Conservation (phyloP, 2,797 vertebrate genomes). For the Siniperca obscura region DNA sequence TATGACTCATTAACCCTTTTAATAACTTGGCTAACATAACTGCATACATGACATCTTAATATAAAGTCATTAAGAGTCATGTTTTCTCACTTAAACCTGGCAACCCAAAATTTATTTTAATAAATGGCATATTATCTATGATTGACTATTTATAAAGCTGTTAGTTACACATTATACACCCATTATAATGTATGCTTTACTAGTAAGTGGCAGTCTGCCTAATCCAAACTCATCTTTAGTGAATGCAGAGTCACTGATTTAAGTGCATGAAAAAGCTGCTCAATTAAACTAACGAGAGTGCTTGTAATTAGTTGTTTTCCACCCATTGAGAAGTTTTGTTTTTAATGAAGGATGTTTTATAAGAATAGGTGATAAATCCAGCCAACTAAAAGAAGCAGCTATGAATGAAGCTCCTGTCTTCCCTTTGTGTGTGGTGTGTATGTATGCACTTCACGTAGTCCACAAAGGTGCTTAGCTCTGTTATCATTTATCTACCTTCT, state of each 20-base stretch:
- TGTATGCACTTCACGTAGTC: slow-evolving; percentile 62
- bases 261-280: slow-evolving; percentile 13
- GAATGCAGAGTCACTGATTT: background rate
- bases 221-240: background rate
- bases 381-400: slow-evolving; percentile 42
- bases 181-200: background rate
- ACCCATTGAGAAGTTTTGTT: slow-evolving; percentile 40
- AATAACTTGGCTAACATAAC: background rate
- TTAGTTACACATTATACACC: background rate
- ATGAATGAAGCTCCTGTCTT: slow-evolving; percentile 61
- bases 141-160: background rate
- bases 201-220: background rate
- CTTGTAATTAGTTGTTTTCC: slow-evolving; percentile 54
- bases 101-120: background rate
- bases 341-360: slow-evolving; percentile 46
- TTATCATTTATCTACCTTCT: slow-evolving; percentile 39
- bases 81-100: background rate
- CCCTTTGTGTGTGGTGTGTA: slow-evolving; percentile 36
- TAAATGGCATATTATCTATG: background rate
- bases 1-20: background rate
- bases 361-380: slow-evolving; percentile 45
- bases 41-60: background rate
- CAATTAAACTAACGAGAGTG: slow-evolving; percentile 24
- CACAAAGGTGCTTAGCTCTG: slow-evolving; percentile 63
- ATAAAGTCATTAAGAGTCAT: background rate